phyloP scores from a whole-genome alignment of 2,113 vertebrate genomes.

The Gnathonemus echidnorhynchus region DNA sequence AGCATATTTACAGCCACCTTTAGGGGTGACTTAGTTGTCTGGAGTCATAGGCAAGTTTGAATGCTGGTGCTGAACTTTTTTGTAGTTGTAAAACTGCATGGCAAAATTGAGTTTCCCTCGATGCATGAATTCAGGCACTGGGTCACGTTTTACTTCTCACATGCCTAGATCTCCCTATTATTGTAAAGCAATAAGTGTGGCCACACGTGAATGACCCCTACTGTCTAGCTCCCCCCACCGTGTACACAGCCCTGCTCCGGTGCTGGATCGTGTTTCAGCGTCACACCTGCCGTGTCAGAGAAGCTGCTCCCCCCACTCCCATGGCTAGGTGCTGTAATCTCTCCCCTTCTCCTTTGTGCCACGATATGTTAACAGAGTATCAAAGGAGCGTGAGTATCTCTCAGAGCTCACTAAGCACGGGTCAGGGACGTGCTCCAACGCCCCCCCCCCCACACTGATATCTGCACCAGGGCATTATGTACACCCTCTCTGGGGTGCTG shows the following conservation, averaged over 20 bases:
- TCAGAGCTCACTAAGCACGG: conserved; percentile 42
- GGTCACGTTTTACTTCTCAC: background rate
- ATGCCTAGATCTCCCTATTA: background rate
- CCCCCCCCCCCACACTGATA: background rate
- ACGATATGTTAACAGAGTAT: conserved; percentile 52
- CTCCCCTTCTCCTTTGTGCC: conserved; percentile 48
- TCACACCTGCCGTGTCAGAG: conserved; percentile 58
- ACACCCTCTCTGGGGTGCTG: background rate
- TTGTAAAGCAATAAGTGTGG: background rate
- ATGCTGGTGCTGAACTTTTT: background rate
- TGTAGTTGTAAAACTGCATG: background rate
- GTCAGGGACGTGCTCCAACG: background rate
- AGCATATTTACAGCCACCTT: background rate
- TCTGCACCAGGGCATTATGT: background rate
- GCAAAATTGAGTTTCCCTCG: background rate
- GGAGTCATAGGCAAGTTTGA: background rate
- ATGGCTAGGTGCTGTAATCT: conserved; percentile 59
- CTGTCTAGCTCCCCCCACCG: background rate
- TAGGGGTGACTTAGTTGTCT: background rate
- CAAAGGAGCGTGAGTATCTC: conserved; percentile 49
- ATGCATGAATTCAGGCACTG: background rate
- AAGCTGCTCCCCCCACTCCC: conserved; percentile 46
- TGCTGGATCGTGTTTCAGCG: conserved; percentile 51
- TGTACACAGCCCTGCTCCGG: background rate
- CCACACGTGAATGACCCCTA: background rate